Evolutionary conservation across 1,140 invertebrate species (phyloP), one percentile per base, ranked within the genome.

Genomic region (Pissodes strobi): DNA sequence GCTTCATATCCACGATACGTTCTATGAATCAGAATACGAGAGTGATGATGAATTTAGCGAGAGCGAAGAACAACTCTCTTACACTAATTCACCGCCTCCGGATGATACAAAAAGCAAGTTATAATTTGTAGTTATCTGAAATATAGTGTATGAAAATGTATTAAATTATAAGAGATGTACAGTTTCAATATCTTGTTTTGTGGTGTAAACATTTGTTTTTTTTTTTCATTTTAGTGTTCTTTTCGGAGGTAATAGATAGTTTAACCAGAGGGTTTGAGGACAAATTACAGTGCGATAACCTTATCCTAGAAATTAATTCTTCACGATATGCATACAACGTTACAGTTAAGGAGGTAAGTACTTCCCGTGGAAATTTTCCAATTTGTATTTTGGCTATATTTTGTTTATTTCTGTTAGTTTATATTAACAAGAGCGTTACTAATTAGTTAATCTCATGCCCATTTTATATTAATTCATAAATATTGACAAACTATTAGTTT

Each of bases 261-360:
- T 81, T 97, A 46, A 81, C 88, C 15, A 83, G 94, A 74, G 94
- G 92, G 19, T 91, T 88, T 77, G 88, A 94, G 75, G 93, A 96
- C 67, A 90, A 92, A 76, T 81, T 96, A 0, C 88, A 88, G 68
- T 89, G 87, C 72, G 93, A 96, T 66, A 95, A 96, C 79, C 79
- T 97, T 19, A 92, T 96, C 76, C 79, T 98, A 52, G 94, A 98
- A 82, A 94, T 98, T n/a, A 97, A 98, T 79, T 95, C 93, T 3
- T 95, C 94, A 4, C 88, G 94, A 76, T 94, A 95, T 80, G 94
- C 95, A 0, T 97, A 97, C 75, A 95, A 97, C 74, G 90, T 98
- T 62, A 86, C 87, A 18, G 85, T 96, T 19, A 86, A 88, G 73
- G 93, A 97, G 81, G 67, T 74, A 62, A n/a, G n/a, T n/a, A n/a